Percentiles rank a stretch among this genome's conserved stretches.
These are phyloP conservation scores for Pipistrellus pipistrellus DNA, from an alignment of 2,797 vertebrate species.

Conservation along the genomic window DNA sequence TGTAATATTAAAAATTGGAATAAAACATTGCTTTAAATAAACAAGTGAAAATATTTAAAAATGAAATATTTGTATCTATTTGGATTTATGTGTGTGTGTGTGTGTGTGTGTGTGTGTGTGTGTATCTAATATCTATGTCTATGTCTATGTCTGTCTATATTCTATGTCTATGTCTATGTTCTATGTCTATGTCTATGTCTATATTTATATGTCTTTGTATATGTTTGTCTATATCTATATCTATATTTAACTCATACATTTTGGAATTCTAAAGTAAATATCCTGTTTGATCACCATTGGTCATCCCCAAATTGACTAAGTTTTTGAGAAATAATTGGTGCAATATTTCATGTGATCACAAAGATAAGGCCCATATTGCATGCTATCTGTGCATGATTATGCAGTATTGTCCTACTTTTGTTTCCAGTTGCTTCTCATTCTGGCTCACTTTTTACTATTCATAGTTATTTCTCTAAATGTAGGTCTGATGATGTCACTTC, in stretches of 20 bases:
- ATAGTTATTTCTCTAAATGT: background rate
- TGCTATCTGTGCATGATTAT: background rate
- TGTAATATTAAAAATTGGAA: background rate
- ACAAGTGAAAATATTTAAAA: slow-evolving; percentile 4
- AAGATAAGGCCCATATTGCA: background rate
- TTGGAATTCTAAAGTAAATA: slow-evolving; percentile 27
- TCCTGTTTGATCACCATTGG: background rate
- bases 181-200: background rate
- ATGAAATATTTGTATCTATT: background rate
- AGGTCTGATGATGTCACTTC: background rate
- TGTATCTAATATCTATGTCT: background rate
- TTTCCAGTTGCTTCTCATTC: background rate
- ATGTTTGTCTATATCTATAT: background rate
- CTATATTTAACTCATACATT: background rate
- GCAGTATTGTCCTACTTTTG: background rate
- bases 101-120: background rate
- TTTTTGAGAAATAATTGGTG: background rate
- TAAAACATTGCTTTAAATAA: slow-evolving; percentile 2
- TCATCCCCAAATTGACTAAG: background rate
- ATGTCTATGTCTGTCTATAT: background rate
- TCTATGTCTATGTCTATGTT: background rate
- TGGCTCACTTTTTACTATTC: background rate
- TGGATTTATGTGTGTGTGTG: background rate
- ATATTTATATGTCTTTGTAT: background rate
- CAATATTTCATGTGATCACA: background rate